Evolutionary conservation across 2,888 invertebrate species (phyloP).

Genomic region (Pristionchus maxplancki): DNA sequence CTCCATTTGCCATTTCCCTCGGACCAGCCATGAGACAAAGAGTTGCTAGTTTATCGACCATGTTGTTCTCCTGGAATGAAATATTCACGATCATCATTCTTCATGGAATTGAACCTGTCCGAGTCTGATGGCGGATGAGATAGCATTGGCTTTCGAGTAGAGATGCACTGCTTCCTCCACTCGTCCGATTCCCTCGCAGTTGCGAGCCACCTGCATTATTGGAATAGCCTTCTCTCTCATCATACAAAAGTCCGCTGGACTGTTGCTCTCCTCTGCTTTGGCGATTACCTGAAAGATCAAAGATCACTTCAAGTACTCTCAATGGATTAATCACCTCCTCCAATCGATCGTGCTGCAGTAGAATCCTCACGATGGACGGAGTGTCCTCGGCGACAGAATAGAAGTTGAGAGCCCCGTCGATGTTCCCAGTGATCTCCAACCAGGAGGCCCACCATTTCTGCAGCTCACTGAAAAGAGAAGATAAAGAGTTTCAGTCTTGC

Average conservation of each 20-base stretch:
- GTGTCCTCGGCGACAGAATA: constrained; percentile 90
- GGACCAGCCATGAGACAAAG: constrained; percentile 87
- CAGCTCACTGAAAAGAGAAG: constrained; percentile 81
- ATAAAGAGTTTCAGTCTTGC: no score
- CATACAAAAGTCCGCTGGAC: constrained; percentile 83
- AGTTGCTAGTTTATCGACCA: constrained; percentile 91
- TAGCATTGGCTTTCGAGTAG: constrained; percentile 89
- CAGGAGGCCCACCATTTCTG: constrained; percentile 99
- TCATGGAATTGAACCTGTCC: constrained; percentile 82
- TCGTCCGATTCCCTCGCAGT: constrained; percentile 91
- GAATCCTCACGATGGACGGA: constrained; percentile 85
- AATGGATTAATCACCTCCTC: constrained; percentile 69
- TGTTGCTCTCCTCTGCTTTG: constrained; percentile 80
- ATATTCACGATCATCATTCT: neutral
- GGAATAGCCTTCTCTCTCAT: neutral
- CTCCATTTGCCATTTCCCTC: constrained; percentile 85
- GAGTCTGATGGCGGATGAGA: constrained; percentile 87
- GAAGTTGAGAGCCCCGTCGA: constrained; percentile 90
- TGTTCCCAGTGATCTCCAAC: constrained; percentile 93
- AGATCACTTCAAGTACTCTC: neutral
- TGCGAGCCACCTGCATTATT: constrained; percentile 91
- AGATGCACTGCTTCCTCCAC: constrained; percentile 91
- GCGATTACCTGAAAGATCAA: constrained; percentile 23
- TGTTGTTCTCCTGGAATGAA: constrained; percentile 84
- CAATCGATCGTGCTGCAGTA: constrained; percentile 82